Evolutionary conservation across 2,797 vertebrate species (phyloP).

Genomic region (Mus spretus): DNA sequence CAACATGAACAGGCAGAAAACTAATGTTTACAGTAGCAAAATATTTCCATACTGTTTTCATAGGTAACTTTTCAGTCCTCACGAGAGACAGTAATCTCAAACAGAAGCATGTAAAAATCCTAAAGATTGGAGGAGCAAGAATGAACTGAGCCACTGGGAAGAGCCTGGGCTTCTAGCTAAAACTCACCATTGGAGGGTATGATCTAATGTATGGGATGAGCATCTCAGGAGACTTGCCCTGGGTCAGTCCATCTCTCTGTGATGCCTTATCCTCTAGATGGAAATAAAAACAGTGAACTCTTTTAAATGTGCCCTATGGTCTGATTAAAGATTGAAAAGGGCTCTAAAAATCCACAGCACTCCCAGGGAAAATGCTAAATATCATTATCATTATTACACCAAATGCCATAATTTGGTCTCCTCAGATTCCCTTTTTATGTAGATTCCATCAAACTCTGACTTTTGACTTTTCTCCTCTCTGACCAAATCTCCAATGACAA

Average conservation of each 20-base stretch:
- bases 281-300: conserved; percentile 87
- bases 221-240: conserved; percentile 80
- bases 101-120: neutral
- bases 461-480: conserved; percentile 85
- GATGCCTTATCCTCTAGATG: conserved; percentile 83
- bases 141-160: conserved; percentile 58
- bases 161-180: conserved; percentile 58
- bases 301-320: conserved; percentile 85
- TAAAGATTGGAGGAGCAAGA: conserved; percentile 49
- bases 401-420: conserved; percentile 86
- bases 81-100: conserved; percentile 45
- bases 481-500: conserved; percentile 86
- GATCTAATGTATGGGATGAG: conserved; percentile 75
- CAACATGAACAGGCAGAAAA: neutral
- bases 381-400: conserved; percentile 86
- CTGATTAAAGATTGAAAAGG: conserved; percentile 87
- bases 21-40: conserved; percentile 24
- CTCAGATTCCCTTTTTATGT: conserved; percentile 85
- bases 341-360: conserved; percentile 83
- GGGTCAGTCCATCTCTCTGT: conserved; percentile 82
- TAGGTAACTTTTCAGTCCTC: conserved; percentile 35
- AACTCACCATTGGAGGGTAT: conserved; percentile 61
- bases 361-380: conserved; percentile 86
- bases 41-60: neutral
- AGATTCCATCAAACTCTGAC: conserved; percentile 86